These are phyloP conservation scores for Lycopodina hypogea DNA, from an alignment of 37 sponge, comb jelly and placozoan genomes.

Conservation along the genomic window DNA sequence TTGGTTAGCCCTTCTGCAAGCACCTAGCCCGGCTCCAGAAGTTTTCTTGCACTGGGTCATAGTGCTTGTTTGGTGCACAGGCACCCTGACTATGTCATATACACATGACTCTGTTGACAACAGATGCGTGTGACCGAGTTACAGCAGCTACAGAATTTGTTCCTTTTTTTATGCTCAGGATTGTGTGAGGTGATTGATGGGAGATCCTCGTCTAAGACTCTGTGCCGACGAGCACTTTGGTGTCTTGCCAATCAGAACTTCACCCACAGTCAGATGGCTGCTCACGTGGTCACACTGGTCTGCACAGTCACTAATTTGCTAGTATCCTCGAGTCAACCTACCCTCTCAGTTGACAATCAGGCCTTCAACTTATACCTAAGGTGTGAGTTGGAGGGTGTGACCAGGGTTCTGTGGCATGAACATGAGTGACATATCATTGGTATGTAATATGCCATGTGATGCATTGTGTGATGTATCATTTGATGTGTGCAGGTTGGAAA, in stretches of 20 bases:
- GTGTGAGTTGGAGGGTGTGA: not conserved
- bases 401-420: not conserved
- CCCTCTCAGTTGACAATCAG: constrained; percentile 10
- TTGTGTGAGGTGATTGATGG: not conserved
- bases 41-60: too few relatives aligned
- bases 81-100: too few relatives aligned
- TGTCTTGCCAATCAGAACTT: constrained; percentile 34
- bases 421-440: not conserved
- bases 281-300: constrained; percentile 4
- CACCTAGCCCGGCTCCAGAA: too few relatives aligned
- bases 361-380: constrained; percentile 16
- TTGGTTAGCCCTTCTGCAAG: too few relatives aligned
- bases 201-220: not conserved
- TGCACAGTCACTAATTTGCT: not conserved
- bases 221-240: constrained; percentile 31
- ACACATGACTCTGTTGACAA: too few relatives aligned
- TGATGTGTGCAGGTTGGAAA: not conserved
- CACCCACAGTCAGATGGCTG: not conserved
- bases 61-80: too few relatives aligned
- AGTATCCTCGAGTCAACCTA: not conserved
- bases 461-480: not conserved
- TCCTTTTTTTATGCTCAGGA: too few relatives aligned
- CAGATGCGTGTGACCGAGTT: not conserved
- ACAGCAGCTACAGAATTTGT: too few relatives aligned
- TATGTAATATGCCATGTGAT: too few relatives aligned